Conservation (phyloP, 2,797 vertebrate species). For the Crypturellus tataupa region DNA sequence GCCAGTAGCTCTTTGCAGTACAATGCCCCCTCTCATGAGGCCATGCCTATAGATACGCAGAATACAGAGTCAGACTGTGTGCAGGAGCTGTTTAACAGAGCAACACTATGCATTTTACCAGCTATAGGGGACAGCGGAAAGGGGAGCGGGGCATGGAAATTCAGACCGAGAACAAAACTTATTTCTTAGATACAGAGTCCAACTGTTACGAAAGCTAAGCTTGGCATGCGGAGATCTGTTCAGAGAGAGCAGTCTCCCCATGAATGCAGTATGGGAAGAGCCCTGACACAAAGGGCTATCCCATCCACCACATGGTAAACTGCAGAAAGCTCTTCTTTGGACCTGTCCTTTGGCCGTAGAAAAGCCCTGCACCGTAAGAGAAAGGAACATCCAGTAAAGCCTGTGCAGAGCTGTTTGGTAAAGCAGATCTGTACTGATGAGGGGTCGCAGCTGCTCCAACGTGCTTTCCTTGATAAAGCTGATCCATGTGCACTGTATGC, state of each 20-base stretch:
- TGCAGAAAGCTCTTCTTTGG: not conserved
- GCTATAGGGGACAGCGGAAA: not conserved
- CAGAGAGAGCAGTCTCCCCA: not conserved
- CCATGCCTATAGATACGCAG: conserved; percentile 14
- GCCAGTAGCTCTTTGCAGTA: conserved; percentile 49
- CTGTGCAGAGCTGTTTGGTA: not conserved
- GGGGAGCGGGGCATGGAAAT: not conserved
- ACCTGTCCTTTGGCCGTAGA: not conserved
- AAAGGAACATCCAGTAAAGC: not conserved
- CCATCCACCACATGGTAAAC: not conserved
- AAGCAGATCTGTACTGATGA: not conserved
- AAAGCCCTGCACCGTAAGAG: not conserved
- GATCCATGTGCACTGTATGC: fast-evolving
- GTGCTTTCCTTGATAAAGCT: not conserved
- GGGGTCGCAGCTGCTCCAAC: not conserved
- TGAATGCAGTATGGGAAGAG: not conserved
- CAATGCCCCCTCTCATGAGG: conserved; percentile 77
- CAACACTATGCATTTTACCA: conserved; percentile 39
- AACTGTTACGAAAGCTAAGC: conserved; percentile 10
- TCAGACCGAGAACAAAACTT: conserved; percentile 48
- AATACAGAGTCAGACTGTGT: conserved; percentile 77
- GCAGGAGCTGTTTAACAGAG: conserved; percentile 61
- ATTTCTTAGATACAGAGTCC: conserved; percentile 30
- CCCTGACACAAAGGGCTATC: not conserved
- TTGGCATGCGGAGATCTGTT: conserved; percentile 22